These are phyloP conservation scores for Hoplias malabaricus DNA, from an alignment of 2,113 vertebrate genomes.

Conservation along the genomic window DNA sequence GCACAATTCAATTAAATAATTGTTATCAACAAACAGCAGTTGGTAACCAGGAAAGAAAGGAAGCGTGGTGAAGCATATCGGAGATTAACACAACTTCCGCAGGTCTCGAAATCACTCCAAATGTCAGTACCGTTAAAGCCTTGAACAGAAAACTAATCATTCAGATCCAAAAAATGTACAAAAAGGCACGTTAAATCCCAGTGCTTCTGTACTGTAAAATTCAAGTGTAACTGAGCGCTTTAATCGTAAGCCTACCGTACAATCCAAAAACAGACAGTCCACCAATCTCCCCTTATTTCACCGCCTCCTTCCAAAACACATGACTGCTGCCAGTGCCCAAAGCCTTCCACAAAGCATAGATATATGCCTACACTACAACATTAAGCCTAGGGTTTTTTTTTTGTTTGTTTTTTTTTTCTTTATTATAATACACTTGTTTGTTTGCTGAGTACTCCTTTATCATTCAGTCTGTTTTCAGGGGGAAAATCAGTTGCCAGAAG, in stretches of 20 bases:
- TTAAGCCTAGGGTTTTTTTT: slow-evolving; percentile 93
- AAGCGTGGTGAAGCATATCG: slow-evolving; percentile 77
- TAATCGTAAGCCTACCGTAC: slow-evolving; percentile 73
- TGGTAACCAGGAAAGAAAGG: slow-evolving; percentile 82
- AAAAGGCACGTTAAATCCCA: slow-evolving; percentile 99
- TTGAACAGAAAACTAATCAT: slow-evolving; percentile 99
- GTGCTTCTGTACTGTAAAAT: slow-evolving; percentile 99
- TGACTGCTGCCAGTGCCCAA: slow-evolving; percentile 86
- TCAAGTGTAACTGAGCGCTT: slow-evolving; percentile 99
- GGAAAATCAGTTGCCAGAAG: slow-evolving; percentile 86
- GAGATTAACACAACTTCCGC: slow-evolving; percentile 86
- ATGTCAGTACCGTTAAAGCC: slow-evolving; percentile 99
- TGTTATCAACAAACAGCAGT: slow-evolving; percentile 88
- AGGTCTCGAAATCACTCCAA: slow-evolving; percentile 85
- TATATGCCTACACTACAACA: slow-evolving; percentile 93
- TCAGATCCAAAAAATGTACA: slow-evolving; percentile 98
- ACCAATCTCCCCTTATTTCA: slow-evolving; percentile 83
- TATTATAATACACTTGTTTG: slow-evolving; percentile 3
- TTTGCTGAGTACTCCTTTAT: slow-evolving; percentile 52
- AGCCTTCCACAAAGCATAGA: slow-evolving; percentile 94
- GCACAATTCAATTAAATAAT: slow-evolving; percentile 71
- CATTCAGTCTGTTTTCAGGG: slow-evolving; percentile 77
- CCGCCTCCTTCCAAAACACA: slow-evolving; percentile 69
- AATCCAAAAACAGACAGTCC: slow-evolving; percentile 87
- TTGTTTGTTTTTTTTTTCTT: slow-evolving; percentile 57